Conservation (phyloP, 1,140 invertebrate genomes). For the Caenorhabditis briggsae region DNA sequence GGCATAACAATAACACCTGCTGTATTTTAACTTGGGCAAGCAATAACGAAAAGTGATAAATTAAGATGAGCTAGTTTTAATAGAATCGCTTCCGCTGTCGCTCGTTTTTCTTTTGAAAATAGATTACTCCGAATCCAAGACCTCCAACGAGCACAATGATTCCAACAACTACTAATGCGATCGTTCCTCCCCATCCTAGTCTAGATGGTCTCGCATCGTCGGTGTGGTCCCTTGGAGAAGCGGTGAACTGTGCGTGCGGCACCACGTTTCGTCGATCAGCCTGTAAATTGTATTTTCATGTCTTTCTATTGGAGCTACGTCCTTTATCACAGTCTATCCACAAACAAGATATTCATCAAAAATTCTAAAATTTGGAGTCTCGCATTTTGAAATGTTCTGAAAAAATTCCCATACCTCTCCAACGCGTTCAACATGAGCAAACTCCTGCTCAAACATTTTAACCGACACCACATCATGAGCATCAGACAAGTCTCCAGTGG, state of each 20-base stretch:
- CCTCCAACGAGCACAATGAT: constrained; percentile 73
- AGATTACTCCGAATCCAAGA: constrained; percentile 73
- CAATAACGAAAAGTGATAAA: constrained; percentile 10
- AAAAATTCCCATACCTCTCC: constrained; percentile 62
- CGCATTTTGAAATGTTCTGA: no score
- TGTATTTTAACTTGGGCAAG: background rate
- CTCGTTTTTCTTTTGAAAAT: constrained; percentile 72
- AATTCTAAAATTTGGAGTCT: no score
- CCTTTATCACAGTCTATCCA: no score
- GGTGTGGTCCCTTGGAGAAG: constrained; percentile 76
- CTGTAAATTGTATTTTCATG: constrained; percentile 16
- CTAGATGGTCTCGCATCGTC: constrained; percentile 73
- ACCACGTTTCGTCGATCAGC: constrained; percentile 69
- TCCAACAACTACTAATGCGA: constrained; percentile 72
- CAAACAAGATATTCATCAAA: no score
- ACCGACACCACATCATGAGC: constrained; percentile 95
- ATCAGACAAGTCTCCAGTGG: constrained; percentile 92
- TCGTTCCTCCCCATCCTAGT: constrained; percentile 74
- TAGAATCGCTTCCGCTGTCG: constrained; percentile 74
- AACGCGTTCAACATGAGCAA: constrained; percentile 72
- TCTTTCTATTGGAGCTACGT: background rate
- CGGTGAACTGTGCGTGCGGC: constrained; percentile 72
- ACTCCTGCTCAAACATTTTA: constrained; percentile 77
- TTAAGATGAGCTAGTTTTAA: constrained; percentile 58
- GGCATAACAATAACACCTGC: background rate